These are phyloP conservation scores for Scaptomyza polygonia DNA, from an alignment of 2,888 invertebrate genomes.

Conservation along the genomic window DNA sequence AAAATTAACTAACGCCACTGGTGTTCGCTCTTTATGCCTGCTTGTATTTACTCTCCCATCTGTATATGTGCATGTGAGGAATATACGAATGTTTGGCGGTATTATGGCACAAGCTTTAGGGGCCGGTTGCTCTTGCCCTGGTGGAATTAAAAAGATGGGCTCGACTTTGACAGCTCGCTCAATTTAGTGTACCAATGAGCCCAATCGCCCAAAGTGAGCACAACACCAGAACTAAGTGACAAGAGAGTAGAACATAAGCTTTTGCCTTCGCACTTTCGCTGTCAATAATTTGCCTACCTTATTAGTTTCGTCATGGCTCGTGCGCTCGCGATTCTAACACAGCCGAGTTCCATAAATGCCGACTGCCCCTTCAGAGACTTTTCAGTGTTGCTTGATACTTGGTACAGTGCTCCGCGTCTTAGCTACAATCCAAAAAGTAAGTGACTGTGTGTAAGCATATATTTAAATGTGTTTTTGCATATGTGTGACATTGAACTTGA, in stretches of 20 bases:
- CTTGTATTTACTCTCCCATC: not conserved
- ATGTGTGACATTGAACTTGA: constrained; percentile 14
- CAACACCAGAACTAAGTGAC: too few relatives aligned
- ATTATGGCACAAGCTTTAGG: constrained; percentile 33
- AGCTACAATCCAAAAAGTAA: constrained; percentile 57
- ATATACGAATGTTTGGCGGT: constrained; percentile 30
- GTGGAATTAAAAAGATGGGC: too few relatives aligned
- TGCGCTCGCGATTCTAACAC: constrained; percentile 8
- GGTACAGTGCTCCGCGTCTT: constrained; percentile 60
- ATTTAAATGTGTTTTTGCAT: constrained; percentile 18
- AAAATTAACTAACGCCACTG: constrained; percentile 15
- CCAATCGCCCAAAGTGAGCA: too few relatives aligned
- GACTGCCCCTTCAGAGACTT: constrained; percentile 28
- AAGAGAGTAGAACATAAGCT: too few relatives aligned
- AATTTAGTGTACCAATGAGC: too few relatives aligned
- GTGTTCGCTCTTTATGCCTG: constrained; percentile 32
- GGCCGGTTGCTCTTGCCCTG: constrained; percentile 2
- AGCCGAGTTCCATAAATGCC: constrained; percentile 58
- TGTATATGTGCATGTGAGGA: too few relatives aligned
- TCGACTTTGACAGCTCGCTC: too few relatives aligned
- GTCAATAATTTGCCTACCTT: too few relatives aligned
- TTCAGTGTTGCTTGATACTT: constrained; percentile 60
- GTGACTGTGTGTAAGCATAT: constrained; percentile 34
- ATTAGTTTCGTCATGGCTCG: not conserved
- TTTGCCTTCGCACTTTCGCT: too few relatives aligned